Percentiles rank a stretch among this genome's conserved stretches.
Evolutionary conservation across 2,888 invertebrate species (phyloP).

Genomic region (Coleophora flavipennella): DNA sequence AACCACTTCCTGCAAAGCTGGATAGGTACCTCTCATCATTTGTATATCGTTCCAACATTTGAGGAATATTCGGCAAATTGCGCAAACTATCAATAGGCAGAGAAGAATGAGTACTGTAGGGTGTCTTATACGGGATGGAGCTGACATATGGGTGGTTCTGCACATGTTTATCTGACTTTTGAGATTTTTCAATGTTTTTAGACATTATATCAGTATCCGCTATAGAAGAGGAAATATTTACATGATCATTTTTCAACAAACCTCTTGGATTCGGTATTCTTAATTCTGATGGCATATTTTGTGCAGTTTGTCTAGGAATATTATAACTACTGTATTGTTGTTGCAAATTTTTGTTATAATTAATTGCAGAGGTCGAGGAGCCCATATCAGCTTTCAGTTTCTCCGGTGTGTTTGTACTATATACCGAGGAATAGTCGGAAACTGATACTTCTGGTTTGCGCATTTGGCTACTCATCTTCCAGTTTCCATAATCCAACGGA

Average conservation of each 20-base stretch:
- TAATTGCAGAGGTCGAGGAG: slow-evolving; percentile 33
- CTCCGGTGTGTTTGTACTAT: slow-evolving; percentile 36
- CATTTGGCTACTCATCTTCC: slow-evolving; percentile 51
- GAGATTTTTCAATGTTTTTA: slow-evolving; percentile 49
- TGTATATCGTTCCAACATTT: slow-evolving; percentile 73
- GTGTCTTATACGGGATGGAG: slow-evolving; percentile 53
- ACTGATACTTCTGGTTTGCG: slow-evolving; percentile 50
- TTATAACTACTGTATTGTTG: slow-evolving; percentile 49
- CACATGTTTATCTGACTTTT: slow-evolving; percentile 49
- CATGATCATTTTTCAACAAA: slow-evolving; percentile 42
- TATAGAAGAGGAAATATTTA: slow-evolving; percentile 28
- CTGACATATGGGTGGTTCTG: slow-evolving; percentile 51
- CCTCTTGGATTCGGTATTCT: slow-evolving; percentile 60
- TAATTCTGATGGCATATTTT: slow-evolving; percentile 46
- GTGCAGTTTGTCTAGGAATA: slow-evolving; percentile 36
- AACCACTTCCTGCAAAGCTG: slow-evolving; percentile 51
- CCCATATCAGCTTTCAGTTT: slow-evolving; percentile 43
- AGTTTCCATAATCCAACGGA: slow-evolving; percentile 56
- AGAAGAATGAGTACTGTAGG: slow-evolving; percentile 47
- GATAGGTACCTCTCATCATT: slow-evolving; percentile 71
- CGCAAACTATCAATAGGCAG: slow-evolving; percentile 67
- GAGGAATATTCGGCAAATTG: slow-evolving; percentile 71
- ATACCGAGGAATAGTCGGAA: slow-evolving; percentile 52
- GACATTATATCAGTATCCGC: slow-evolving; percentile 32
- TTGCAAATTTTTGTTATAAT: slow-evolving; percentile 53